Percentiles rank a stretch among this genome's conserved stretches.
Evolutionary conservation across 2,113 vertebrate genomes (phyloP).

Genomic region (Psettodes erumei): DNA sequence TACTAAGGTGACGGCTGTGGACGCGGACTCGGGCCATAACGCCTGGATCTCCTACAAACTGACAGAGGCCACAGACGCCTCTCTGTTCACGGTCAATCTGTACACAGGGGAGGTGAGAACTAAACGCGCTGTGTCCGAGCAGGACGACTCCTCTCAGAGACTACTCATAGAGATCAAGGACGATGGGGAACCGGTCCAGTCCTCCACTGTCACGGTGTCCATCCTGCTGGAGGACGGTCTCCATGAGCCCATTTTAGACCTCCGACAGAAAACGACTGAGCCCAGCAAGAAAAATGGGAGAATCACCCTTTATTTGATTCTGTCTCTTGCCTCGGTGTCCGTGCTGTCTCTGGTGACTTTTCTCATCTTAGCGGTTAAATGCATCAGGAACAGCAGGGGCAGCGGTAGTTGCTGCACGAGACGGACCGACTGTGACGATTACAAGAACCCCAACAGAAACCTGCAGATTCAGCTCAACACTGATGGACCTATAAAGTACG

Average conservation of each 20-base stretch:
- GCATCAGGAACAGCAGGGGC: conserved; percentile 60
- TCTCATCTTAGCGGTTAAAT: conserved; percentile 68
- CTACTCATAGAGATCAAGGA: conserved; percentile 86
- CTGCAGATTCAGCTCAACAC: conserved; percentile 87
- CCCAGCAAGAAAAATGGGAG: conserved; percentile 65
- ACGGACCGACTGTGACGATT: conserved; percentile 66
- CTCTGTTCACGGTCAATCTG: conserved; percentile 85
- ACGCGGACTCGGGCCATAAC: conserved; percentile 88
- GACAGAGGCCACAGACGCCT: conserved; percentile 84
- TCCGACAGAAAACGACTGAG: conserved; percentile 53
- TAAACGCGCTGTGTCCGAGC: conserved; percentile 83
- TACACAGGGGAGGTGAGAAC: conserved; percentile 90
- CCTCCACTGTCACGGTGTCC: conserved; percentile 84
- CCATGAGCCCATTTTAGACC: conserved; percentile 72
- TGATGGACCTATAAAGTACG: conserved; percentile 91
- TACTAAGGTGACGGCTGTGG: conserved; percentile 91
- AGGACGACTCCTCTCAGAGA: conserved; percentile 83
- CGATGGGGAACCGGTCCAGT: conserved; percentile 87
- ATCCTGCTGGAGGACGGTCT: conserved; percentile 74
- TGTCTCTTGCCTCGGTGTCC: conserved; percentile 81
- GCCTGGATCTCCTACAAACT: conserved; percentile 89
- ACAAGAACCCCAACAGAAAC: conserved; percentile 88
- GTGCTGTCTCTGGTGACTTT: conserved; percentile 70
- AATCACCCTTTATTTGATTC: conserved; percentile 88
- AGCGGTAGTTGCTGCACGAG: conserved; percentile 79